Evolutionary conservation across 1,140 invertebrate species (phyloP), one percentile per base, ranked within the genome.

Genomic region (Latrodectus geometricus): DNA sequence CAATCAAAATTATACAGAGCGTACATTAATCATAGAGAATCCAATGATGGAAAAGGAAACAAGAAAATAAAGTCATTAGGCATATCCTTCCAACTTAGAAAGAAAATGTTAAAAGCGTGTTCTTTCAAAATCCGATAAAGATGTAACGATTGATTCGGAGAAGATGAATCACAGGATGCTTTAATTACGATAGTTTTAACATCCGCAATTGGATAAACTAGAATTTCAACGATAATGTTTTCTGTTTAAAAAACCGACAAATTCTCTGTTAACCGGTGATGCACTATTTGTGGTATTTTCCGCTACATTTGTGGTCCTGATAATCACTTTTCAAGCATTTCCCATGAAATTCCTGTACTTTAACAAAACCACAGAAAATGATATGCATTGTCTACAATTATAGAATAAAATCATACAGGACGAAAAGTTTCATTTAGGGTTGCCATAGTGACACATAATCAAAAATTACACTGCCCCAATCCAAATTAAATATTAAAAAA

Each of bases 331-430:
- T 48, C 68, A 35, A 15, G 66, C 54, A 81, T 54, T 69, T 81
- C 49, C 15, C 17, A 70, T 35, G 35, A 70, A 72, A 66, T 70
- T 20, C 20, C 66, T 14, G 9, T 15, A 17, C 48, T 9, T 81
- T 20, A 52, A 20, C 20, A 35, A 81, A 81, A 81, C 79, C 79
- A 72, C 79, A 72, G 54, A 81, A 81, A 48, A 56, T 48, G 75
- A 52, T 17, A 65, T 77, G 21, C 17, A 23, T 49, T 61, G 56
- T 50, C 75, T 50, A 61, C 54, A 17, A 56, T 23, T 35, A 20
- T 23, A 23, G 23, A 23, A 72, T 14, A 65, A 65, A 21, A 50
- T 52, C 5, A 76, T 76, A 72, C 5, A 74, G 72, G 20, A 74
- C 17, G 17, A 21, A 8, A 50, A 52, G 20, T 50, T 50, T 35